Evolutionary conservation across 2,797 vertebrate genomes (phyloP).

Genomic region (Argya squamiceps): DNA sequence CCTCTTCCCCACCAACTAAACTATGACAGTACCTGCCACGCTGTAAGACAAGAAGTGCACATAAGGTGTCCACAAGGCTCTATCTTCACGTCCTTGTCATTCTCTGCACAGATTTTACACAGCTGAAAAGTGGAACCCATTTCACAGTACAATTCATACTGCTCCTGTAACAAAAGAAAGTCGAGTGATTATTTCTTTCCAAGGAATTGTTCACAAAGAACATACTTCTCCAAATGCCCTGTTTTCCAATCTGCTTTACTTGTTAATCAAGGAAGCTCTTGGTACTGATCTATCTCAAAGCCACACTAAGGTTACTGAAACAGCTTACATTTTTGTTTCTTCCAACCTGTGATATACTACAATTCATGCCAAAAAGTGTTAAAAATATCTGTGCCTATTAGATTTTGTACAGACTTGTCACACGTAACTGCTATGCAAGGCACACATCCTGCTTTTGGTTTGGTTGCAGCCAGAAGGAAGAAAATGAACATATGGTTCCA

Average conservation of each 20-base stretch:
- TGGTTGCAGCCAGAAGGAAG: background rate
- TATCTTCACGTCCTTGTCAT: conserved; percentile 86
- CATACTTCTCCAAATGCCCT: background rate
- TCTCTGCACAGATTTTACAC: conserved; percentile 86
- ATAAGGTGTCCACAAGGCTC: conserved; percentile 85
- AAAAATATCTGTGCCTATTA: background rate
- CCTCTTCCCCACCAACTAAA: background rate
- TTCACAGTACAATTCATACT: conserved; percentile 86
- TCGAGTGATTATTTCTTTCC: background rate
- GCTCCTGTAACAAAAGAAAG: conserved; percentile 75
- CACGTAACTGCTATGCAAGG: background rate
- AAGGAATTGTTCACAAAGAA: background rate
- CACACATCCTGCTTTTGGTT: background rate
- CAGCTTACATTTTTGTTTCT: background rate
- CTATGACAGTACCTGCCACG: conserved; percentile 78
- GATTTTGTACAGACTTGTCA: background rate
- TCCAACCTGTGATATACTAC: background rate
- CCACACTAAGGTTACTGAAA: background rate
- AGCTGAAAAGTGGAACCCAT: conserved; percentile 86
- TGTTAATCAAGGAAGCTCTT: background rate
- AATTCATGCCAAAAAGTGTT: background rate
- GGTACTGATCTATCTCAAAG: background rate
- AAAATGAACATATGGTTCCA: background rate
- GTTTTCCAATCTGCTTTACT: background rate
- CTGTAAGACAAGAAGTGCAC: conserved; percentile 85